phyloP scores from a whole-genome alignment of 1,140 invertebrate species.

The Penaeus indicus region DNA sequence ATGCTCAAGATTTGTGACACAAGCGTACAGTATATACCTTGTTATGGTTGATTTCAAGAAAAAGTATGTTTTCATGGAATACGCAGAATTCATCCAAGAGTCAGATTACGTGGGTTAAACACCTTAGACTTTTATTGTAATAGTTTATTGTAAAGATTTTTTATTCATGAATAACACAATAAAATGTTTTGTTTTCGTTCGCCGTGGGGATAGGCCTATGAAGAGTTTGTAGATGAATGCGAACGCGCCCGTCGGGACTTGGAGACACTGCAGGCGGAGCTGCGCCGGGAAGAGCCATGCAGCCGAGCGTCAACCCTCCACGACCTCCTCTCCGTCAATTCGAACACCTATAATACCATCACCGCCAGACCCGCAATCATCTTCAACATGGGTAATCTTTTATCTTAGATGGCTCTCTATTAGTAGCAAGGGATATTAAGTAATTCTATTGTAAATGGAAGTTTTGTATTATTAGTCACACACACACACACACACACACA shows the following conservation, averaged over 20 bases:
- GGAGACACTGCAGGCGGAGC: conserved; percentile 64
- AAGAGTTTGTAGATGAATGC: conserved; percentile 65
- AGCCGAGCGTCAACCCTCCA: conserved; percentile 64
- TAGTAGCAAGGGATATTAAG: no score
- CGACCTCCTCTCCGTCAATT: conserved; percentile 62
- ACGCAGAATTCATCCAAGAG: no score
- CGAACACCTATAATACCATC: conserved; percentile 61
- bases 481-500: no score
- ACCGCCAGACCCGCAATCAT: conserved; percentile 56
- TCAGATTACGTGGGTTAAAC: no score
- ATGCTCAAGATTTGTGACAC: no score
- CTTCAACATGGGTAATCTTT: conserved; percentile 61
- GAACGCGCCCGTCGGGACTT: conserved; percentile 58
- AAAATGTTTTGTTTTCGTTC: not conserved
- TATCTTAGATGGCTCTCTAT: not conserved
- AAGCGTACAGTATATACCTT: no score
- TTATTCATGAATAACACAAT: no score
- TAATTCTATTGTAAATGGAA: not conserved
- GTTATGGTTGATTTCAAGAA: no score
- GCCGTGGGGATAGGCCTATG: conserved; percentile 55
- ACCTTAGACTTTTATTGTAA: no score
- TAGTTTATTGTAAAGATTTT: no score
- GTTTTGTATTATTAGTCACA: not conserved
- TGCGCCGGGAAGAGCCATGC: conserved; percentile 64
- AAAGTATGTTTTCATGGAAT: no score